phyloP scores from a whole-genome alignment of 2,113 vertebrate species.

The Penelope pileata region DNA sequence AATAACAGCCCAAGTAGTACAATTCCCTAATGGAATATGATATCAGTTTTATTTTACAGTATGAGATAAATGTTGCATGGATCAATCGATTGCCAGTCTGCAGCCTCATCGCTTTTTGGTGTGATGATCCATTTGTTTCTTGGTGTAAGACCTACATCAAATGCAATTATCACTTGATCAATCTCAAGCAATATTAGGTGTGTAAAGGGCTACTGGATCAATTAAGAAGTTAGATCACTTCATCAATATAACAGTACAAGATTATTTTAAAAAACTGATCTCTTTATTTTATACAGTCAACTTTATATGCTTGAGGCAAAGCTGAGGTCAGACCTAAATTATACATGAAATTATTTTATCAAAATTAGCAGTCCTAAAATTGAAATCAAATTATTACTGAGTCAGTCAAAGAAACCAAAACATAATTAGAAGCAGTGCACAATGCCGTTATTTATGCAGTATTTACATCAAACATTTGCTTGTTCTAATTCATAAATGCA shows the following conservation, averaged over 20 bases:
- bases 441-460: neutral
- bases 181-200: neutral
- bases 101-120: slow-evolving; percentile 40
- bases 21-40: neutral
- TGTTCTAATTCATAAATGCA: neutral
- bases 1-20: neutral
- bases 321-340: neutral
- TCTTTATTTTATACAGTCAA: neutral
- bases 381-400: neutral
- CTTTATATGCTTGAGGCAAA: neutral
- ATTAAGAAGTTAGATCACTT: slow-evolving; percentile 47
- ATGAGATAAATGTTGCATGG: neutral
- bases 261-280: slow-evolving; percentile 37
- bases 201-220: slow-evolving; percentile 31
- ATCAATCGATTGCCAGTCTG: neutral
- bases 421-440: neutral
- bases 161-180: slow-evolving; percentile 53
- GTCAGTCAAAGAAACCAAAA: neutral
- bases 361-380: slow-evolving; percentile 1
- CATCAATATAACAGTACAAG: slow-evolving; percentile 8
- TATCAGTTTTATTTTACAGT: neutral
- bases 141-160: slow-evolving; percentile 10
- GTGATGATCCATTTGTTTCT: neutral
- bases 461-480: neutral
- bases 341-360: neutral